These are phyloP conservation scores for Crematogaster levior DNA, from an alignment of 2,888 invertebrate genomes.

Conservation along the genomic window DNA sequence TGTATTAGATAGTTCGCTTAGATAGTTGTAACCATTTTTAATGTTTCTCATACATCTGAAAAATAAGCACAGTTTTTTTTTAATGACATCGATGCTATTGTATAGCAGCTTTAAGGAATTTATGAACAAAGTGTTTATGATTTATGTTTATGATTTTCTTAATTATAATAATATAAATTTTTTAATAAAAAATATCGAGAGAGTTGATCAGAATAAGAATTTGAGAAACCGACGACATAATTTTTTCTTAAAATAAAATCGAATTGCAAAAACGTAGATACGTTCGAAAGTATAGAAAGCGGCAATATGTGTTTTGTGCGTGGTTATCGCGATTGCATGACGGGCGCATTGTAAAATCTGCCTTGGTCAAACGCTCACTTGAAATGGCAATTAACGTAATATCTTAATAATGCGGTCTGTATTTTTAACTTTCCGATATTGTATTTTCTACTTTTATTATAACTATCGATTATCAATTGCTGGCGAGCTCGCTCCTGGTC, in stretches of 20 bases:
- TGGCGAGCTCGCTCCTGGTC: background rate
- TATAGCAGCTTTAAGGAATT: background rate
- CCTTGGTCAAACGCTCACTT: background rate
- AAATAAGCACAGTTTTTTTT: background rate
- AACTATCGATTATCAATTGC: background rate
- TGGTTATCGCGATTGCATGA: conserved; percentile 14
- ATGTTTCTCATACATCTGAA: background rate
- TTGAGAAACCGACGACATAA: background rate
- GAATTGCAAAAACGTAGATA: background rate
- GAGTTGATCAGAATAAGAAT: background rate
- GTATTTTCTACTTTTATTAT: background rate
- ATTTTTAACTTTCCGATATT: background rate
- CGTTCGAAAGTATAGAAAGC: conserved; percentile 1
- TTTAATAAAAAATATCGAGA: conserved; percentile 9
- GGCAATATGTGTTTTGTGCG: background rate
- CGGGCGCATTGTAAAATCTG: background rate
- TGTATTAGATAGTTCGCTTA: no score
- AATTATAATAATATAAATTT: no score
- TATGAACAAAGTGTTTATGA: background rate
- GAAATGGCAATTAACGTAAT: background rate
- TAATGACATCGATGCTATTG: background rate
- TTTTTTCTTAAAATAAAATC: background rate
- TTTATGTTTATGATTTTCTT: background rate
- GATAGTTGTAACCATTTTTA: background rate
- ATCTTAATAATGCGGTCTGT: background rate